phyloP scores from a whole-genome alignment of 2,113 vertebrate genomes.

The Paradoxurus hermaphroditus region DNA sequence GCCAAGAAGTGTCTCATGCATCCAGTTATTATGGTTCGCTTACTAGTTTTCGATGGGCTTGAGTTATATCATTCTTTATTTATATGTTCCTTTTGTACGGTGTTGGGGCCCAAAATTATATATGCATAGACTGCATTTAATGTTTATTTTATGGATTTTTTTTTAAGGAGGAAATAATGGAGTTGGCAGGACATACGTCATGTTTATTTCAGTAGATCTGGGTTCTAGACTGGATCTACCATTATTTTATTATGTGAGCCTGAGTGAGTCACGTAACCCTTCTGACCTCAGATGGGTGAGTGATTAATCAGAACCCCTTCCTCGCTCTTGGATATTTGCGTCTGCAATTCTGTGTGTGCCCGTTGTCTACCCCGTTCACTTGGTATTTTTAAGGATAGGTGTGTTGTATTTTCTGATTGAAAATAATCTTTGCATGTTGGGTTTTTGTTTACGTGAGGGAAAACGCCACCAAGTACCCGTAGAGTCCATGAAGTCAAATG shows the following conservation, averaged over 20 bases:
- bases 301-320: background rate
- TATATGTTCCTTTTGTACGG: background rate
- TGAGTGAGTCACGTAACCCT: background rate
- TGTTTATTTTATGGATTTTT: background rate
- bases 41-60: background rate
- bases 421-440: background rate
- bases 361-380: background rate
- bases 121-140: background rate
- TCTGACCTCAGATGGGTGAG: background rate
- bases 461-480: background rate
- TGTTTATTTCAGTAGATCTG: background rate
- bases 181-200: background rate
- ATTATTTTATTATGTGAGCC: background rate
- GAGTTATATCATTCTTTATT: background rate
- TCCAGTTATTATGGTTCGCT: background rate
- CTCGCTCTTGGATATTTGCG: background rate
- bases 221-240: background rate
- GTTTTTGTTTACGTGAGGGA: background rate
- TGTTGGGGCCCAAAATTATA: background rate
- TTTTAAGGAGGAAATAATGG: background rate
- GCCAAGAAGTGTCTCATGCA: background rate
- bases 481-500: background rate
- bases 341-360: background rate
- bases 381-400: background rate
- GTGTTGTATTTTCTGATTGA: background rate